Base-by-base conservation (phyloP, 2,888 invertebrate species). In the Xanthia togata region DNA sequence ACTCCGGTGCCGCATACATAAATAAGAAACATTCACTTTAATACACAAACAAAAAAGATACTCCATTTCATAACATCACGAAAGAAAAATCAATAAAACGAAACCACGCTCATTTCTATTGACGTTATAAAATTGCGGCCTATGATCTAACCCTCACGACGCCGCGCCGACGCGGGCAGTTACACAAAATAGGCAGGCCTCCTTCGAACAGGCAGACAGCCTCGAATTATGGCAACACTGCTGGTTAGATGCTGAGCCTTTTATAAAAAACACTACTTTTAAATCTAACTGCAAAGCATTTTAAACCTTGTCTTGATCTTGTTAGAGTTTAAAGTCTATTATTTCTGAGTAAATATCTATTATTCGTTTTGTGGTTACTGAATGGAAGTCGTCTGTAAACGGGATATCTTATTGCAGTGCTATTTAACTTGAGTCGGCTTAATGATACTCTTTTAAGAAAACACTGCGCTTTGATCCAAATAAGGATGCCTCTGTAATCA, bases 361-460 rank as follows among this genome's bases (percentile, higher is more conserved):
- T 65, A 73, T 82, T 83, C 78, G 87, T 79, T 68, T 81, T 67
- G 76, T 82, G 77, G 72, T 79, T 79, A 57, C 50, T 88, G 77
- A 86, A 87, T 84, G 81, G 80, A 79, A 64, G 83, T 59, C 53
- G 81, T 31, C 67, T 72, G 68, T 71, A 76, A 79, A 77, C 69
- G 78, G 85, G 72, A 78, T 83, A 71, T 80, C 71, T 79, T 79
- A 83, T 78, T 83, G 82, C 79, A 17, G 75, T 73, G 81, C 82
- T 88, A 84, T 84, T 87, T 88, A 81, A 70, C 59, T 74, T 64
- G 78, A 60, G 73, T 80, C 59, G 47, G 50, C 73, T 62, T 88
- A 86, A 87, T 87, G 85, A 88, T 82, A 81, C 83, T 79, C 72
- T 76, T 85, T 88, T 82, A 63, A 79, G 75, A 70, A 83, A 81